Evolutionary conservation across 2,113 vertebrate genomes (phyloP), one percentile per base, ranked within the genome.

Genomic region (Caranx melampygus): DNA sequence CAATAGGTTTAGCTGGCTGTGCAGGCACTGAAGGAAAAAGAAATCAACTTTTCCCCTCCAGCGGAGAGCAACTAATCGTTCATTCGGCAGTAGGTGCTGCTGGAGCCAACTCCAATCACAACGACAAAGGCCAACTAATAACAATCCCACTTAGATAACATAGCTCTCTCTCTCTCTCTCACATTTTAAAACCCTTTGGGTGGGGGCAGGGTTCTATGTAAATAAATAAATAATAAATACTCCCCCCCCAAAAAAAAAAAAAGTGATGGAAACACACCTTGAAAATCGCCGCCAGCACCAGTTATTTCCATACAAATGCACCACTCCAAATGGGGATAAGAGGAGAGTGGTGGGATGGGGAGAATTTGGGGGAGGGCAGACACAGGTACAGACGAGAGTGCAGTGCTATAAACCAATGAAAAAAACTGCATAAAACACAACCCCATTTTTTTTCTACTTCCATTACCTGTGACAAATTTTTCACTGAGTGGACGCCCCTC

Each of bases 281-380:
- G 82, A 91, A 92, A 92, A 92, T 35, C 74, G 92, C 93, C 86
- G 2, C 60, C 89, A 91, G 92, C 89, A 75, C 70, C 68, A 63
- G 87, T 91, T 90, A 93, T 93, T 94, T 93, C 89, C 93, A 93
- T 92, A 92, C 82, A 92, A 92, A 92, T 91, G 73, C 79, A 77
- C 63, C 83, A 83, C 85, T 93, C 82, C 78, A 86, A 92, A 79
- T 58, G 65, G 45, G 83, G 83, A 83, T 88, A 83, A 89, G 82
- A 86, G 85, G 66, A 79, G 75, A 65, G 85, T 72, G 82, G 78
- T 68, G 49, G 74, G 87, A 78, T 86, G 83, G 75, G 60, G 76
- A 77, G 49, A 86, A 79, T 78, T 88, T 80, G 35, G 58, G 77
- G 84, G 65, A 73, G 79, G 76, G 76, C 55, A 75, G 79, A 52